Evolutionary conservation across 2,797 vertebrate species (phyloP).

Genomic region (Pelodytes ibericus): DNA sequence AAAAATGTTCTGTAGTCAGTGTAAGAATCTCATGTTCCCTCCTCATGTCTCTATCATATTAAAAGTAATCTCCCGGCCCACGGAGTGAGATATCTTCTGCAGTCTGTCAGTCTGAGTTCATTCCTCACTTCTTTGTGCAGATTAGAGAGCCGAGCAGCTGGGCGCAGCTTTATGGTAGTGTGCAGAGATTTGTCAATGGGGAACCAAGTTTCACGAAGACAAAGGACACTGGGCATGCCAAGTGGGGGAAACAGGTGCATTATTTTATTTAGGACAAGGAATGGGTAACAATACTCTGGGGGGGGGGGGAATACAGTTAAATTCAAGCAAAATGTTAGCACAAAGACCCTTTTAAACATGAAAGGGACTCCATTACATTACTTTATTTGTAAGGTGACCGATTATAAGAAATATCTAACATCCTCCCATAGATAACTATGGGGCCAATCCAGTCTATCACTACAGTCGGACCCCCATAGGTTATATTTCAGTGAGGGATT

Average conservation of each 20-base stretch:
- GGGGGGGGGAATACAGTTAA: too few species aligned
- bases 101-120: conserved; percentile 38
- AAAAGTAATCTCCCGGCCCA: conserved; percentile 37
- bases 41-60: conserved; percentile 23
- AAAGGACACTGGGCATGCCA: not conserved
- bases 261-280: not conserved
- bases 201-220: not conserved
- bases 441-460: too few species aligned
- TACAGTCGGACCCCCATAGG: too few species aligned
- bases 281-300: not conserved
- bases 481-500: too few species aligned
- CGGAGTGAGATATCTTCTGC: conserved; percentile 29
- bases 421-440: too few species aligned
- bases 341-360: too few species aligned
- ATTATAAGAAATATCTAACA: too few species aligned
- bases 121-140: not conserved
- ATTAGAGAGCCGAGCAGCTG: conserved; percentile 26
- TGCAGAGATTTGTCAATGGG: not conserved
- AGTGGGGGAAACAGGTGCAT: not conserved
- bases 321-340: too few species aligned
- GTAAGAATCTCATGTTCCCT: conserved; percentile 25
- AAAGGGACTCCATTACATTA: too few species aligned
- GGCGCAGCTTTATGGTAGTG: not conserved
- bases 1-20: not conserved
- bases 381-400: too few species aligned